Percentiles rank a stretch among this genome's conserved stretches.
These are phyloP conservation scores for Danio jaintianensis DNA, from an alignment of 2,797 vertebrate species.

Conservation along the genomic window DNA sequence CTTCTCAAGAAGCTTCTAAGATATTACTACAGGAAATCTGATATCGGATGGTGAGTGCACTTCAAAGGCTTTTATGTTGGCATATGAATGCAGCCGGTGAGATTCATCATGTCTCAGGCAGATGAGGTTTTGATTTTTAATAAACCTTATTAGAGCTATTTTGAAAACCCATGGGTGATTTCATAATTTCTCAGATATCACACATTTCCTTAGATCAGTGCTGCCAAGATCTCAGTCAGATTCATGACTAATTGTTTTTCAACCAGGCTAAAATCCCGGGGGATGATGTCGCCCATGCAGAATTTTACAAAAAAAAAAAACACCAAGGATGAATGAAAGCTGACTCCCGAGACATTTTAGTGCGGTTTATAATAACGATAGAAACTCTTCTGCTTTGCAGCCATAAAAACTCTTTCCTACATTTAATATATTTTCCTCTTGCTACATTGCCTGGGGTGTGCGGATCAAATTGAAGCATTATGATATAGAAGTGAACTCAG, in stretches of 20 bases:
- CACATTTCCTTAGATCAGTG: conserved; percentile 29
- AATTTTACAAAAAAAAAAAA: conserved; percentile 20
- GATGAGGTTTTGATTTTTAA: conserved; percentile 42
- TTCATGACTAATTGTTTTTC: conserved; percentile 38
- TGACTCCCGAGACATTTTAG: not conserved
- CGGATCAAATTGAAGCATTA: not conserved
- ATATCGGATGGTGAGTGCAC: conserved; percentile 20
- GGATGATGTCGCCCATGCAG: not conserved
- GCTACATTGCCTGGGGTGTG: not conserved
- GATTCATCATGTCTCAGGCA: conserved; percentile 28
- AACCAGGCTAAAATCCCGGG: not conserved
- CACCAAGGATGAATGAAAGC: not conserved
- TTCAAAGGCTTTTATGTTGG: conserved; percentile 40
- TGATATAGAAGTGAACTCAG: conserved; percentile 20
- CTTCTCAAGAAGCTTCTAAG: conserved; percentile 24
- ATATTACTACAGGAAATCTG: conserved; percentile 25
- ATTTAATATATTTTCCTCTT: conserved; percentile 10
- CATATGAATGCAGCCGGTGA: conserved; percentile 21
- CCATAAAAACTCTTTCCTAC: not conserved
- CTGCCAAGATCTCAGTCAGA: conserved; percentile 31
- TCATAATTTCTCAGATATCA: conserved; percentile 38
- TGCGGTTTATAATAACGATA: not conserved
- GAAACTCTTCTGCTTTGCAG: not conserved
- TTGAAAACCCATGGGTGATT: conserved; percentile 45
- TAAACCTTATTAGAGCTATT: conserved; percentile 46